Evolutionary conservation across 2,797 vertebrate genomes (phyloP), one percentile per base, ranked within the genome.

Genomic region (Myripristis jacobus): DNA sequence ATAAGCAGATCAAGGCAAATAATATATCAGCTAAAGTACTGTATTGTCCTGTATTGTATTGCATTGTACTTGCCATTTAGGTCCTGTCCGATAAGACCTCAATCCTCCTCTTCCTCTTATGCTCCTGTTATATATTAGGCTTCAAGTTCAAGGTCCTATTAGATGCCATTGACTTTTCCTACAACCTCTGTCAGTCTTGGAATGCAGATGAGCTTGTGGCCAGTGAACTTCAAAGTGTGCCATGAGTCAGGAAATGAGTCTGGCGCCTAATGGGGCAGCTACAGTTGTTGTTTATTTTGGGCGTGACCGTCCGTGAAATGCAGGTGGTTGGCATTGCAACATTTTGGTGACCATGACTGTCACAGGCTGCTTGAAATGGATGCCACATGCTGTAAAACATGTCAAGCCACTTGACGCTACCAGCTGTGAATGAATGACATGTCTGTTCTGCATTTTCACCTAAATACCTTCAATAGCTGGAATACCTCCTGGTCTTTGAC

Each of bases 251-350:
- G 41, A 41, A 43, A 3, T 50, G 53, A 22, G 18, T 54, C 46
- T 54, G 52, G 51, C 4, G 5, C 21, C 21, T 50, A 5, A 13
- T 29, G 8, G 24, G 13, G 12, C 31, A n/a, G 25, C 41, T 56
- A 31, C 62, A 73, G 72, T 71, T 73, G 66, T 51, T 60, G 34
- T 77, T 69, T 64, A 50, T 72, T 71, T 80, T 34, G 71, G 31
- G 21, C 47, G 0, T 57, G 52, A 22, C 4, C 0, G 15, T 22
- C 43, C 58, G n/a, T 48, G 48, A 77, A 61, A 73, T 75, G 52
- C 70, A 70, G 70, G 34, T 79, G 69, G 72, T 59, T 63, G 44
- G 43, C 27, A 38, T 44, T 38, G 63, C 29, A 51, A 48, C 55
- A 58, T 69, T 69, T 70, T 38, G 13, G 7, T 19, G 43, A 3